Evolutionary conservation across 92 coral and sea anemone species (phyloP).

Genomic region (Desmophyllum pertusum): DNA sequence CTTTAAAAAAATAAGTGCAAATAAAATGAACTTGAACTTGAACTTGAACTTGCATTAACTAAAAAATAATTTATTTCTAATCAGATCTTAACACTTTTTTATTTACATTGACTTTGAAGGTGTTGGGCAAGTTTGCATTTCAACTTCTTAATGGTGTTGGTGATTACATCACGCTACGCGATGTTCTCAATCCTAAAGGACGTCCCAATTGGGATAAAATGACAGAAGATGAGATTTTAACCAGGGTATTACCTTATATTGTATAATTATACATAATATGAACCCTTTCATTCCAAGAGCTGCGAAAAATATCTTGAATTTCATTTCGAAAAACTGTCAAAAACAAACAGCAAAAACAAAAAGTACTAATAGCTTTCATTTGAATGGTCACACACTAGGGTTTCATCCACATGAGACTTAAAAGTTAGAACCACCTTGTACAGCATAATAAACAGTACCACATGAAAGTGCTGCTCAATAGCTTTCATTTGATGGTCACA

Average conservation of each 20-base stretch:
- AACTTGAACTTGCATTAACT: no score
- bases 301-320: no score
- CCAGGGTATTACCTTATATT: conserved; percentile 40
- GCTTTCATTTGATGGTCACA: neutral
- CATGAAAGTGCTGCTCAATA: neutral
- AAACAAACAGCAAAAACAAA: no score
- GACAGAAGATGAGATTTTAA: conserved; percentile 61
- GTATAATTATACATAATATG: no score
- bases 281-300: no score
- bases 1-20: no score
- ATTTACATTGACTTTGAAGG: conserved; percentile 7
- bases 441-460: conserved; percentile 4
- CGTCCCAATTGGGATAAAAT: conserved; percentile 74
- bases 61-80: neutral
- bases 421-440: neutral
- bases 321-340: no score
- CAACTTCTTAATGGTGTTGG: conserved; percentile 79
- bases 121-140: conserved; percentile 66
- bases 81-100: neutral
- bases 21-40: no score
- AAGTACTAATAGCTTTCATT: no score
- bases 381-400: no score
- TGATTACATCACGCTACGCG: conserved; percentile 54
- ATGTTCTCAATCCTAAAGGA: conserved; percentile 59
- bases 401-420: no score